Evolutionary conservation across 2,888 invertebrate species (phyloP), one percentile per base, ranked within the genome.

Genomic region (Sinhomidia bicolor): DNA sequence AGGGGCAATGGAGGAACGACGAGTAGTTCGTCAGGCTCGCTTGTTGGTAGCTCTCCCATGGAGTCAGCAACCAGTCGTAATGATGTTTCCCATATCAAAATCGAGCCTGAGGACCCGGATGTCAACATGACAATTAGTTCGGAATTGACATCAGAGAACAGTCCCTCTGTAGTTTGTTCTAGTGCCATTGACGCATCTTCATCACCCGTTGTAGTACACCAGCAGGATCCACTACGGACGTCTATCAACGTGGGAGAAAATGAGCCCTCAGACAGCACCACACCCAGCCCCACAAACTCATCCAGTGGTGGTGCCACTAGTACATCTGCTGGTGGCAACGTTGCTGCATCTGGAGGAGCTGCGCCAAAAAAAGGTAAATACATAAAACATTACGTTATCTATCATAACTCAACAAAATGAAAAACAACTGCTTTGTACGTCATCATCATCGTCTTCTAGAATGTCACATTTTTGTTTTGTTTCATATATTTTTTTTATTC

Each of bases 21-120:
- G 0, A 54, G 76, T 5, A 47, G 62, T n/a, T 83, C 83, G 7
- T 65, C 83, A 23, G 88, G 88, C 20, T 71, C 57, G 9, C 41
- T 84, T 32, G 84, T 88, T 51, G 88, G 88, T 20, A 88, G 84
- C 57, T 62, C 80, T 32, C 85, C 85, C 1, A 57, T 89, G 89
- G 89, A 88, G 26, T 71, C 88, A 20, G 65, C 83, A 12, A 57
- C 47, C 29, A 88, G 65, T 20, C 84, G 88, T 9, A 83, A 65
- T 47, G 90, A 88, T 44, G 85, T 57, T 10, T 23, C 89, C 7
- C 78, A 89, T 10, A 90, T 92, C 47, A 91, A 91, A 84, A 88
- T 88, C 17, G 92, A 92, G 32, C 90, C 90, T 9, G 89, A 89
- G 32, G 90, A 91, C 36, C 0, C 57, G 20, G 90, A 89, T 54